These are phyloP conservation scores for Tursiops truncatus DNA, from an alignment of 2,113 vertebrate genomes.

Conservation along the genomic window DNA sequence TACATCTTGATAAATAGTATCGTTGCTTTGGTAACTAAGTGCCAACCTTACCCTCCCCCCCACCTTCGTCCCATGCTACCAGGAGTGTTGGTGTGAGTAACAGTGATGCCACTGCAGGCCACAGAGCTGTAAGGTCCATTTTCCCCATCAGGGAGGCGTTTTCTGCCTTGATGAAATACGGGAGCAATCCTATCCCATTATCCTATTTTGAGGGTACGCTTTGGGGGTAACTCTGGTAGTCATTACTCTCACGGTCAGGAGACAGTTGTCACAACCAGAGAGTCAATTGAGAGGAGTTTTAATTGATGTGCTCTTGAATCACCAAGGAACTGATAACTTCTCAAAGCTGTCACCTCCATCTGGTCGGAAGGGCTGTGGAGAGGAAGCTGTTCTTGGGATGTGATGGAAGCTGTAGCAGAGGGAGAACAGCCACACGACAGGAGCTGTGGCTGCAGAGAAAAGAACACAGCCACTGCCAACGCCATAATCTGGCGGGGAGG, in stretches of 20 bases:
- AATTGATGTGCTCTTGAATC: neutral
- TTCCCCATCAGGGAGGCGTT: neutral
- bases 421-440: accelerated
- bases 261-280: constrained; percentile 40
- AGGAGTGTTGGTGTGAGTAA: neutral
- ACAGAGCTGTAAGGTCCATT: neutral
- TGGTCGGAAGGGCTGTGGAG: neutral
- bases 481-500: neutral
- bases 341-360: neutral
- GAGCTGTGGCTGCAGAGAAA: neutral
- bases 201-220: neutral
- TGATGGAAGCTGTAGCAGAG: neutral
- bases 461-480: accelerated
- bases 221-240: neutral
- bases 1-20: too few relatives aligned
- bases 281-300: constrained; percentile 2
- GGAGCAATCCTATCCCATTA: neutral
- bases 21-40: neutral
- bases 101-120: neutral
- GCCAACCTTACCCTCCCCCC: neutral
- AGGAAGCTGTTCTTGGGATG: neutral
- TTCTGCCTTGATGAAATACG: neutral
- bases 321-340: neutral
- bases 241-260: neutral
- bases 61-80: neutral